Base-by-base conservation (phyloP, 2,888 invertebrate genomes). In the Conops quadrifasciatus region DNA sequence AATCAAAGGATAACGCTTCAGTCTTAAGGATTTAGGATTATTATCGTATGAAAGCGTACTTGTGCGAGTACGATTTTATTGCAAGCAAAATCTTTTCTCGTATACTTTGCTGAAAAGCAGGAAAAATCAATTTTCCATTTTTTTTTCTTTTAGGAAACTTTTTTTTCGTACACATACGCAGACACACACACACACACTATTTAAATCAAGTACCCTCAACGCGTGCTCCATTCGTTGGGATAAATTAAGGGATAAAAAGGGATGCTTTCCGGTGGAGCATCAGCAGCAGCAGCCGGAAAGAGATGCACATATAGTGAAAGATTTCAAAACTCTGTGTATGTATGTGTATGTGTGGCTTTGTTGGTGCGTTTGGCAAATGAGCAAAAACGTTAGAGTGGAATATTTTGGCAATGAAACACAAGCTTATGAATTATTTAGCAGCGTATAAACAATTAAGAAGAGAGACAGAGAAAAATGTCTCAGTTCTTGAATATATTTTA, bases 61-160 rank as follows among this genome's bases (percentile, higher is more conserved):
- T 13, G 43, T 69, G 69, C 69, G 30, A 59, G 9, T 60, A 28
- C 21, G 30, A 51, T n/a, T 16, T 11, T 30, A 30, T 60, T 60
- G 60, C 21, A 36, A 36, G 5, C 36, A 36, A 36, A 36, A 9
- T 9, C 9, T 36, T 9, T 77, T 78, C 78, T 77, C 77, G 78
- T 77, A 77, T 77, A 76, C 19, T 21, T 53, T 53, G 75, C 76
- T 74, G 30, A 74, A 75, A 76, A 78, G 76, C 79, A 83, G 83
- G 84, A 83, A 83, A 83, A 83, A 84, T 84, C 84, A 83, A 84
- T 83, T 83, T 83, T 84, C 83, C 84, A 83, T n/a, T 19, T 19
- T 53, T 53, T 53, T 19, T n/a, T 1, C 81, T 82, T 72, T 69
- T 28, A 7, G 13, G 9, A 36, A 73, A 64, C 62, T 70, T 43